Percentiles rank a stretch among this genome's conserved stretches.
Evolutionary conservation across 2,888 invertebrate species (phyloP).

Genomic region (Caenorhabditis sp.): DNA sequence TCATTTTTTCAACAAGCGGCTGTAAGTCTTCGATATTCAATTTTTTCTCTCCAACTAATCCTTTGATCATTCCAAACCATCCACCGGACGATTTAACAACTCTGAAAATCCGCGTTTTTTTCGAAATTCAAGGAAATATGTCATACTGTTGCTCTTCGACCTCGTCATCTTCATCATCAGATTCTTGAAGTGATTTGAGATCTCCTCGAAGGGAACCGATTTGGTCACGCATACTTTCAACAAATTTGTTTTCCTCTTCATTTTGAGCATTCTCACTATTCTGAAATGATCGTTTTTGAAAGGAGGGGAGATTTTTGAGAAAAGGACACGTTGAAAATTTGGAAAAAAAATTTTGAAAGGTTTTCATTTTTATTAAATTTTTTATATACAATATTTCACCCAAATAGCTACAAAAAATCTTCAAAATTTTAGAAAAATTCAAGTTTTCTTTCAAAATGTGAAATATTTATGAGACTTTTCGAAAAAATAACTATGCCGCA

Average conservation of each 20-base stretch:
- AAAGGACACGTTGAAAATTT: too few species aligned
- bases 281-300: constrained; percentile 24
- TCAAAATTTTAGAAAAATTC: background rate
- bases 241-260: constrained; percentile 32
- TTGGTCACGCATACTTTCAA: constrained; percentile 48
- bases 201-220: constrained; percentile 73
- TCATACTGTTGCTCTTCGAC: constrained; percentile 29
- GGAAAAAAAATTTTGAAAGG: too few species aligned
- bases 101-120: constrained; percentile 23
- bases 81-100: constrained; percentile 53
- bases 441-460: background rate
- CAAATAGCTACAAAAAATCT: too few species aligned
- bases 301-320: too few species aligned
- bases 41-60: constrained; percentile 78
- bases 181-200: constrained; percentile 72
- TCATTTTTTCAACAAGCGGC: constrained; percentile 88
- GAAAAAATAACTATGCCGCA: too few species aligned
- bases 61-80: constrained; percentile 86
- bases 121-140: background rate
- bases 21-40: constrained; percentile 83
- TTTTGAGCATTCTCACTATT: constrained; percentile 21
- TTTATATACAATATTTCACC: too few species aligned
- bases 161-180: constrained; percentile 57
- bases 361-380: too few species aligned
- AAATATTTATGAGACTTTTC: too few species aligned